These are phyloP conservation scores for Brachionus asplanchnoidis DNA, from an alignment of 1,140 invertebrate genomes.

Conservation along the genomic window DNA sequence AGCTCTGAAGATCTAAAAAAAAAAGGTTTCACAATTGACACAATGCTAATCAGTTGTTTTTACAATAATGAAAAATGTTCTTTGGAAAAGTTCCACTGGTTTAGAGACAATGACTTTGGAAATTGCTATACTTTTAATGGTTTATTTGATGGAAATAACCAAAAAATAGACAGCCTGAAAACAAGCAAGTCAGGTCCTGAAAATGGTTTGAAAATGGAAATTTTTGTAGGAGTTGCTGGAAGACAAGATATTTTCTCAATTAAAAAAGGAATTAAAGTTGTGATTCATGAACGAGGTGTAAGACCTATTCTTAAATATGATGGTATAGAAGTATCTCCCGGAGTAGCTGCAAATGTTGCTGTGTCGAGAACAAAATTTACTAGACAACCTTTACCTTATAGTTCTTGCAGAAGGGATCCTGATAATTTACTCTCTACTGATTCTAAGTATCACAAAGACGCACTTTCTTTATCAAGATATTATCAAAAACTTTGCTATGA, in stretches of 20 bases:
- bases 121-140: constrained; percentile 40
- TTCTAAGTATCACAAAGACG: neutral
- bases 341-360: neutral
- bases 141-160: neutral
- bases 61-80: constrained; percentile 23
- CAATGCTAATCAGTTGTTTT: constrained; percentile 33
- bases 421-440: neutral
- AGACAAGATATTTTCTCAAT: neutral
- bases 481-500: constrained; percentile 26
- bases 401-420: neutral
- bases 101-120: neutral
- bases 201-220: constrained; percentile 27
- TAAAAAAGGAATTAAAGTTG: neutral
- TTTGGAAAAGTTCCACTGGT: neutral
- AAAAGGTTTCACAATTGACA: constrained; percentile 24
- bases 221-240: constrained; percentile 15
- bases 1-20: neutral
- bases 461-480: neutral
- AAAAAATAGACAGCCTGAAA: neutral
- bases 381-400: neutral
- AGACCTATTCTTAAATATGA: constrained; percentile 5
- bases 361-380: neutral
- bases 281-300: neutral
- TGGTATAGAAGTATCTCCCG: neutral
- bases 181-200: constrained; percentile 10